Conservation (phyloP, 2,797 vertebrate genomes). For the Sebastes diaconus region DNA sequence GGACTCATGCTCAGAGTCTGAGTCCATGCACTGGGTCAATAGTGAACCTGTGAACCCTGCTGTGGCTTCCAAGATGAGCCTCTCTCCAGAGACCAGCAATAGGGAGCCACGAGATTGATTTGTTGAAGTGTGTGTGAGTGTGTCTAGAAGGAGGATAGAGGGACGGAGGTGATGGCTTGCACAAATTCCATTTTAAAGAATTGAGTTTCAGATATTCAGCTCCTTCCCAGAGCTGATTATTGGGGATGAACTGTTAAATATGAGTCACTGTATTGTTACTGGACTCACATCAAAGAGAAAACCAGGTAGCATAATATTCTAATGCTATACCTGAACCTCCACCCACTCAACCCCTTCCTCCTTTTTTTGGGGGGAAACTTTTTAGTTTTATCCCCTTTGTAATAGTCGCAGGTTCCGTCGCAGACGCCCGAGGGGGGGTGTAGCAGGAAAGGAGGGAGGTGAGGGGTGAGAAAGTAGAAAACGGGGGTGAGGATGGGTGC, state of each 20-base stretch:
- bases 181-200: background rate
- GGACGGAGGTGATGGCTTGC: background rate
- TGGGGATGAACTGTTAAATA: background rate
- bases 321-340: background rate
- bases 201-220: background rate
- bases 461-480: conserved; percentile 45
- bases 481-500: conserved; percentile 12
- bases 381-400: conserved; percentile 33
- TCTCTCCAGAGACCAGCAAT: conserved; percentile 38
- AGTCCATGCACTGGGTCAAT: conserved; percentile 42
- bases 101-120: conserved; percentile 49
- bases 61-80: conserved; percentile 47
- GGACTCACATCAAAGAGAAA: conserved; percentile 1
- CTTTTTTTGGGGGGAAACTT: conserved; percentile 9
- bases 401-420: conserved; percentile 39
- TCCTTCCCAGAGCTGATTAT: background rate
- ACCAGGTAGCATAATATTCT: background rate
- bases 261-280: background rate
- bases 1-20: background rate
- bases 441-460: conserved; percentile 28
- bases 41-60: conserved; percentile 52
- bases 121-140: background rate
- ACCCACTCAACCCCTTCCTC: background rate
- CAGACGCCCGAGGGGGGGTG: conserved; percentile 23
- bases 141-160: background rate